phyloP scores from a whole-genome alignment of 2,888 invertebrate genomes.

The Luffia ferchaultella region DNA sequence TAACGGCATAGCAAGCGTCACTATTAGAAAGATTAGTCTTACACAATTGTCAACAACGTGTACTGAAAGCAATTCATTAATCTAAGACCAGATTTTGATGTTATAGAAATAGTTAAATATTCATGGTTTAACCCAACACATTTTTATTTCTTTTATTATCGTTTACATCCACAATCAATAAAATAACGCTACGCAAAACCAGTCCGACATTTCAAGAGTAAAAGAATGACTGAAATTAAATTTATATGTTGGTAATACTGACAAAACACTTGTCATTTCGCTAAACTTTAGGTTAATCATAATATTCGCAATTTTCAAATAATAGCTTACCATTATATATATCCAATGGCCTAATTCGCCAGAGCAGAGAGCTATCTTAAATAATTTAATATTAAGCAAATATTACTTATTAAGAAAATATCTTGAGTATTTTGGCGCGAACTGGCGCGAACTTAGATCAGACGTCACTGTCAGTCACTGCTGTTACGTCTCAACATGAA shows the following conservation, averaged over 20 bases:
- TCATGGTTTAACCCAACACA: not conserved
- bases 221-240: slow-evolving; percentile 15
- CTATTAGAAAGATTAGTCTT: slow-evolving; percentile 9
- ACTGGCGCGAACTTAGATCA: no score
- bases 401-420: not conserved
- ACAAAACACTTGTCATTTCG: not conserved
- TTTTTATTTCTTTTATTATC: not conserved
- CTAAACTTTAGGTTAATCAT: not conserved
- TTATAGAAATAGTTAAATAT: not conserved
- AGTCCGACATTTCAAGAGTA: not conserved
- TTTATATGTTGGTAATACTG: slow-evolving; percentile 25
- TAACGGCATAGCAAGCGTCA: slow-evolving; percentile 24
- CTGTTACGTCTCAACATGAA: no score
- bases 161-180: slow-evolving; percentile 11
- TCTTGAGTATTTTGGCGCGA: slow-evolving; percentile 9
- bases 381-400: not conserved
- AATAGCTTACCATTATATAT: slow-evolving; percentile 1
- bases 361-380: not conserved
- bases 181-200: not conserved
- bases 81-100: not conserved
- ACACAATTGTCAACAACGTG: not conserved
- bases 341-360: not conserved
- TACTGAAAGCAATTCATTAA: not conserved
- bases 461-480: no score
- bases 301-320: not conserved